These are phyloP conservation scores for Caenorhabditis japonica DNA, from an alignment of 2,888 invertebrate species.

Conservation along the genomic window DNA sequence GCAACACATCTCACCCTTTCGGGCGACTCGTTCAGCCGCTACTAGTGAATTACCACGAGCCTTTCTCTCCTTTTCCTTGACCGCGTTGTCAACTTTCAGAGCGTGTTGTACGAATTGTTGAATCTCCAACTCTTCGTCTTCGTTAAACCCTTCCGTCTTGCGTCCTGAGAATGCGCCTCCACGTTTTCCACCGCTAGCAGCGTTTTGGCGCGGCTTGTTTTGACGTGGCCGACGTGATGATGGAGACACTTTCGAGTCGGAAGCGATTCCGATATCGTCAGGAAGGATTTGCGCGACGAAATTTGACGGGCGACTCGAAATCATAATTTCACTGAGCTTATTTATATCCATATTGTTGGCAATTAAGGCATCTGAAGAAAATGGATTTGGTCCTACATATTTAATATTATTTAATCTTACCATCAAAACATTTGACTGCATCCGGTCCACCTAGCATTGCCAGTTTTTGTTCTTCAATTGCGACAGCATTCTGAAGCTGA, in stretches of 20 bases:
- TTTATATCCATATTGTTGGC: background rate
- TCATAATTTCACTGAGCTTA: constrained; percentile 1
- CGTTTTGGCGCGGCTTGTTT: constrained; percentile 8
- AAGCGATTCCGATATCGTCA: background rate
- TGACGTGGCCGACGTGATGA: constrained; percentile 20
- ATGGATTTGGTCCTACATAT: background rate
- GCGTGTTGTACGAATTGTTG: constrained; percentile 62
- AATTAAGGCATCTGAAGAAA: constrained; percentile 17
- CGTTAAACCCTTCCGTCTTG: constrained; percentile 52
- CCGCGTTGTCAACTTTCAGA: constrained; percentile 59
- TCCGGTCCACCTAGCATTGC: constrained; percentile 32
- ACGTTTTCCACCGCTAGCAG: constrained; percentile 21
- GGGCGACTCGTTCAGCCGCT: constrained; percentile 18
- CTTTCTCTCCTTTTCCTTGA: constrained; percentile 64
- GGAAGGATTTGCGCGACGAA: constrained; percentile 6
- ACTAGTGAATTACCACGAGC: constrained; percentile 43
- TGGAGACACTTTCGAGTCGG: constrained; percentile 19
- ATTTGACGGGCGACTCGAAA: constrained; percentile 12
- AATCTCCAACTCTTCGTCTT: constrained; percentile 62
- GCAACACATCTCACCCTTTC: constrained; percentile 7
- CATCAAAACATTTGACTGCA: constrained; percentile 44
- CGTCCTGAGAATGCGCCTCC: constrained; percentile 34
- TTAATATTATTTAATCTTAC: constrained; percentile 4
- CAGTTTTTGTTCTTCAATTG: constrained; percentile 49
- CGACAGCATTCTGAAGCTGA: constrained; percentile 39